These are phyloP conservation scores for Alsophila aescularia DNA, from an alignment of 2,888 invertebrate species.

Conservation along the genomic window DNA sequence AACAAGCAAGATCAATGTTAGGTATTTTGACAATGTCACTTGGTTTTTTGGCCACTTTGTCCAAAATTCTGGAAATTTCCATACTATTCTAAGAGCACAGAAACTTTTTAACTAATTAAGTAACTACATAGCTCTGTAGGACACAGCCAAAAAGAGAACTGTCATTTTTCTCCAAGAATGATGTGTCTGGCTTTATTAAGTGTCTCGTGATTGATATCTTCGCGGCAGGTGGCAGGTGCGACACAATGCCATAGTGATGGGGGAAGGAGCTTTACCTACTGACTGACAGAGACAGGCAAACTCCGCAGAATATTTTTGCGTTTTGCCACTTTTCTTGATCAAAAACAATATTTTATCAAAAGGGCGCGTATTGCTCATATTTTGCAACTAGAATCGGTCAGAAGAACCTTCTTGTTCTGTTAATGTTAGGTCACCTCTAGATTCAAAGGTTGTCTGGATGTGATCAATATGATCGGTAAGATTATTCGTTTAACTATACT, in stretches of 20 bases:
- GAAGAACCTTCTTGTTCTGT: neutral
- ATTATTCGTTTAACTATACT: too few species aligned
- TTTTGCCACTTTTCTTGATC: conserved; percentile 15
- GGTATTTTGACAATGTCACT: too few species aligned
- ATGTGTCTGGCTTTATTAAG: conserved; percentile 71
- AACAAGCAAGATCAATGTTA: too few species aligned
- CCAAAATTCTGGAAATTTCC: too few species aligned
- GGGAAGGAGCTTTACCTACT: conserved; percentile 29
- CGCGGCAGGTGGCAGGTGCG: conserved; percentile 61
- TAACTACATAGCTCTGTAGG: conserved; percentile 28
- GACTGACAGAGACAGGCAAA: conserved; percentile 29
- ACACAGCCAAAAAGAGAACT: conserved; percentile 32
- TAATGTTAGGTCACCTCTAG: too few species aligned
- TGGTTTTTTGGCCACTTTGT: too few species aligned
- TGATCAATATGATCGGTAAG: too few species aligned
- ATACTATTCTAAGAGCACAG: too few species aligned
- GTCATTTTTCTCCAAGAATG: conserved; percentile 42
- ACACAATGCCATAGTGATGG: conserved; percentile 39
- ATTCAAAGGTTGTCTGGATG: too few species aligned
- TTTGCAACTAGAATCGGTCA: neutral
- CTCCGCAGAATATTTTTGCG: conserved; percentile 31
- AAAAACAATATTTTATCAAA: conserved; percentile 16
- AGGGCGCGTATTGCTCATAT: neutral
- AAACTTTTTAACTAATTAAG: conserved; percentile 13
- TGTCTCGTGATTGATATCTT: conserved; percentile 75